Percentiles rank a stretch among this genome's conserved stretches.
Conservation (phyloP, 2,113 vertebrate genomes). For the Silurus glanis region DNA sequence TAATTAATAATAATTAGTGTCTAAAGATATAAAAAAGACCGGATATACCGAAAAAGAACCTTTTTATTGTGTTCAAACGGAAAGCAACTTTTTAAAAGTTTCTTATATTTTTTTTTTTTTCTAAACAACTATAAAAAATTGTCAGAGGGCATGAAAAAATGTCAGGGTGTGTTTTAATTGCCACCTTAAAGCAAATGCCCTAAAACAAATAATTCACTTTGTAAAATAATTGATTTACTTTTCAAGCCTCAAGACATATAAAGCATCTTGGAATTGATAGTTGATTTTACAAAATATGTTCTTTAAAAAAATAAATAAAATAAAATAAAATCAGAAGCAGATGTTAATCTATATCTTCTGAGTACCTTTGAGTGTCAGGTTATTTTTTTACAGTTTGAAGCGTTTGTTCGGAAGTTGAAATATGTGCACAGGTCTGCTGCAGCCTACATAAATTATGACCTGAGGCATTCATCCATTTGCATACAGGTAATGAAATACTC, state of each 20-base stretch:
- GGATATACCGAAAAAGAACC: neutral
- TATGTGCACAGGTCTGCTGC: constrained; percentile 50
- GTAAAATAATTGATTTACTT: constrained; percentile 12
- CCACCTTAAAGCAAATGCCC: constrained; percentile 12
- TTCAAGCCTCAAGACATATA: neutral
- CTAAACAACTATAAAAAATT: neutral
- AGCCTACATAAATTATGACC: constrained; percentile 61
- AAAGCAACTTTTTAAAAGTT: neutral
- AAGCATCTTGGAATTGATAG: constrained; percentile 12
- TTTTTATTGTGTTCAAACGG: neutral
- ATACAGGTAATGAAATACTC: constrained; percentile 65
- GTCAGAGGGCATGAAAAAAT: neutral
- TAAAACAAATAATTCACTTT: neutral
- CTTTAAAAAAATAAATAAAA: neutral
- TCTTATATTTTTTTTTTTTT: neutral
- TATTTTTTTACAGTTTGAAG: constrained; percentile 52
- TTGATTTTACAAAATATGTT: constrained; percentile 19
- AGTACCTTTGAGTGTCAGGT: constrained; percentile 49
- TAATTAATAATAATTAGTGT: too few relatives aligned
- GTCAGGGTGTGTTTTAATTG: neutral
- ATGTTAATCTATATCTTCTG: constrained; percentile 53
- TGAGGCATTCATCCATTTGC: constrained; percentile 61
- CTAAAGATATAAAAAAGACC: neutral
- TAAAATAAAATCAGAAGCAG: constrained; percentile 28
- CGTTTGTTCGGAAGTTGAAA: constrained; percentile 54